Conservation (phyloP, 1,140 invertebrate genomes). For the Bombus sylvicola region DNA sequence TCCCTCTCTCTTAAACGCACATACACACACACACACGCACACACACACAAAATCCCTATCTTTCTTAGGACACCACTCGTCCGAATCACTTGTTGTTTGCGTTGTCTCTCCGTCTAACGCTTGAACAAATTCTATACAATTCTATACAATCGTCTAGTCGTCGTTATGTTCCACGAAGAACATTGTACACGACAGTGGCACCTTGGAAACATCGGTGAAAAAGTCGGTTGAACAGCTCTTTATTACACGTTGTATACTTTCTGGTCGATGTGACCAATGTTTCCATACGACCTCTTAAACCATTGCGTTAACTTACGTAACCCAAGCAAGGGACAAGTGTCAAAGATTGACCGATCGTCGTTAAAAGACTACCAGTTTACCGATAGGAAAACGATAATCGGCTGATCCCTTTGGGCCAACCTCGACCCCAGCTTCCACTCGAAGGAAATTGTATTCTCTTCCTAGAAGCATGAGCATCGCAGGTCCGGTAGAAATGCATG, state of each 20-base stretch:
- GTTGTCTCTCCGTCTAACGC: constrained; percentile 5
- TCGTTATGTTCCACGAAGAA: neutral
- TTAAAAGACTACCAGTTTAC: neutral
- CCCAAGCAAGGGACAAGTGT: neutral
- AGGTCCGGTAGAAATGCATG: constrained; percentile 15
- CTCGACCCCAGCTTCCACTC: neutral
- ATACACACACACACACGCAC: no score
- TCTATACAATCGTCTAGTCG: neutral
- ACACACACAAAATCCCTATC: no score
- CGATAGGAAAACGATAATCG: neutral
- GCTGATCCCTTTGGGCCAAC: neutral
- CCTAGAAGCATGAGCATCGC: neutral
- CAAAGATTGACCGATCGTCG: neutral
- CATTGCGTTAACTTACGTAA: neutral
- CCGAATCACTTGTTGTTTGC: neutral
- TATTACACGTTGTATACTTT: neutral
- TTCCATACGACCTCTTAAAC: neutral
- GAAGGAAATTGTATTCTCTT: neutral
- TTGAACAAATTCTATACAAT: neutral
- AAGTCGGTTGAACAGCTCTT: no score
- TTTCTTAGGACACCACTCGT: constrained; percentile 18
- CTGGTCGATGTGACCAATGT: neutral
- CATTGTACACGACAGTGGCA: neutral
- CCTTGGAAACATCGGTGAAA: no score
- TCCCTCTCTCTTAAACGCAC: neutral